Base-by-base conservation (phyloP, 1,140 invertebrate genomes). In the Telenomus remus region DNA sequence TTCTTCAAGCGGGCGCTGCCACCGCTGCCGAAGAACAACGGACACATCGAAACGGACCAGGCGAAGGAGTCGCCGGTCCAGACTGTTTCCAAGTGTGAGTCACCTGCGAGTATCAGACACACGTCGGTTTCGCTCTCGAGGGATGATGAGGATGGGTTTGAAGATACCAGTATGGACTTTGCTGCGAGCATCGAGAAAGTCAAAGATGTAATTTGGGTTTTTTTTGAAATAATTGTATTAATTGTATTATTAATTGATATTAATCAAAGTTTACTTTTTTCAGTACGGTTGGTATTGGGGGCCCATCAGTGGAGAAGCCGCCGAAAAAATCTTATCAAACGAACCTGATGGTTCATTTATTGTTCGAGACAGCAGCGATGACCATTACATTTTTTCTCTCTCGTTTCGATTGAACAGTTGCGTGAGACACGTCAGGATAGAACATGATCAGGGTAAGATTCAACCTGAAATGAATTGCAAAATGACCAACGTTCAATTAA, bases 281-380 rank as follows among this genome's bases (percentile, higher is more conserved):
- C 83, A 98, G 96, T 96, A 95, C 88, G 96, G 96, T 43, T 98
- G 97, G 97, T 99, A 99, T 87, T 99, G 97, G 97, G 97, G 97
- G 77, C 97, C 97, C 44, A 92, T 99, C 80, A 96, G 95, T 57
- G 95, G 96, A 49, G 96, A 97, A 87, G 94, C 94, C 61, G 97
- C 97, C 0, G 97, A 98, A 86, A 95, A 96, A 86, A 94, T 98
- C 72, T 89, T 99, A 12, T 94, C 93, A 4, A 96, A 95, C 82
- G 97, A 98, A 89, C 96, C 96, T 1, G 97, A 98, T 86, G 97
- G 95, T 8, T 95, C 94, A 9, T 98, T 99, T 82, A 96, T 98
- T 59, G 96, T 98, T n/a, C 91, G 97, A 69, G 97, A 99, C 86
- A 97, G 96, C 81, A 98, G 96, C 75, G 97, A 98, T 87, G 95